Conservation (phyloP, 2,113 vertebrate species). For the Sarotherodon lohbergeri region DNA sequence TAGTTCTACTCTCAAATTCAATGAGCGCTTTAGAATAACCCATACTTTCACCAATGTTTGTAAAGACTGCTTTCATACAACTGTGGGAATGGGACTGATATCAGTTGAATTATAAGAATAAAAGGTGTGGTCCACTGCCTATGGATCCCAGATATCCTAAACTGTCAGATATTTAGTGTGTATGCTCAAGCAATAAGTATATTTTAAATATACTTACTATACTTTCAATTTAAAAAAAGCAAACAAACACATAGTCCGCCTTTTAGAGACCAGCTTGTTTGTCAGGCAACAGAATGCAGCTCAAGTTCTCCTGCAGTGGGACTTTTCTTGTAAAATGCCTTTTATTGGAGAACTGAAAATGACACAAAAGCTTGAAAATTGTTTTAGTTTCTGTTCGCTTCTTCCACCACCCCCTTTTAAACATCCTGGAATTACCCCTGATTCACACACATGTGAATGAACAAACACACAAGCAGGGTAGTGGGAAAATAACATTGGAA, state of each 20-base stretch:
- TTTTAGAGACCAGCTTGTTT: background rate
- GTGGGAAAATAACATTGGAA: constrained; percentile 15
- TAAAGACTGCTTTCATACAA: background rate
- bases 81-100: background rate
- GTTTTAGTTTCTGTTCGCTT: background rate
- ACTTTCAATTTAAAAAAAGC: background rate
- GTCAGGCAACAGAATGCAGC: background rate
- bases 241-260: background rate
- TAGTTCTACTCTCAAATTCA: background rate
- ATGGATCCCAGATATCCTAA: background rate
- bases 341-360: background rate
- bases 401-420: background rate
- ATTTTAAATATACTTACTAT: background rate
- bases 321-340: background rate
- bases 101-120: rapidly evolving
- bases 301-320: background rate
- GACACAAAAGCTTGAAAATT: background rate
- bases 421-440: background rate
- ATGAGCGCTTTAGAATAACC: background rate
- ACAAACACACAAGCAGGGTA: background rate
- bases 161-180: background rate
- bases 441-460: background rate
- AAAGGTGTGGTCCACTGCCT: background rate
- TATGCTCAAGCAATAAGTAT: background rate
- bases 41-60: background rate